Evolutionary conservation across 2,797 vertebrate genomes (phyloP).

Genomic region (Mormyrus hasselquistii): DNA sequence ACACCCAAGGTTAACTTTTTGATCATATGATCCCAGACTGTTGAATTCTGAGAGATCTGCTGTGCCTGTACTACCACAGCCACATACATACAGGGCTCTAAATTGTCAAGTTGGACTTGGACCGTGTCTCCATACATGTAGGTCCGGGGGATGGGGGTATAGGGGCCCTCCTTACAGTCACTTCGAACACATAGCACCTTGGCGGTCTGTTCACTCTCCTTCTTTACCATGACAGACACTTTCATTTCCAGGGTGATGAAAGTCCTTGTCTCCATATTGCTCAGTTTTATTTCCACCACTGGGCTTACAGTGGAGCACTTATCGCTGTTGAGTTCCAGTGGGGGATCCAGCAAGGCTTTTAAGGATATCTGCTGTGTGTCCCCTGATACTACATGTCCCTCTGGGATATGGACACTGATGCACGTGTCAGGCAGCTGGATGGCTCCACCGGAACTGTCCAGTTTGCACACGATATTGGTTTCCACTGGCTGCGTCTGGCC

Average conservation of each 20-base stretch:
- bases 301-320: conserved; percentile 82
- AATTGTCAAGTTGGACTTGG: conserved; percentile 80
- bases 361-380: conserved; percentile 89
- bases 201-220: conserved; percentile 66
- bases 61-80: conserved; percentile 75
- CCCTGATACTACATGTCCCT: conserved; percentile 77
- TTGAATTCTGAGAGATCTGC: conserved; percentile 64
- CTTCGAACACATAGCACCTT: conserved; percentile 81
- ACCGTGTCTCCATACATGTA: conserved; percentile 80
- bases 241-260: conserved; percentile 83
- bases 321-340: conserved; percentile 85
- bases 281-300: conserved; percentile 85
- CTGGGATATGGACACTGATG: conserved; percentile 81
- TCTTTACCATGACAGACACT: conserved; percentile 72
- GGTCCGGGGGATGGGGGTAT: conserved; percentile 63
- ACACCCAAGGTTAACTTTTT: conserved; percentile 85
- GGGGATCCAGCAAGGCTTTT: conserved; percentile 87
- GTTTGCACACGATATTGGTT: conserved; percentile 82
- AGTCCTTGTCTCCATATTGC: conserved; percentile 85
- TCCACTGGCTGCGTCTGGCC: conserved; percentile 95
- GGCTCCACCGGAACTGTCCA: conserved; percentile 81
- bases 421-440: conserved; percentile 89
- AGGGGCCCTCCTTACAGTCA: conserved; percentile 84
- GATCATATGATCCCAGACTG: conserved; percentile 84
- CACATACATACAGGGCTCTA: conserved; percentile 90